These are phyloP conservation scores for Volucella inflata DNA, from an alignment of 2,888 invertebrate genomes.

Conservation along the genomic window DNA sequence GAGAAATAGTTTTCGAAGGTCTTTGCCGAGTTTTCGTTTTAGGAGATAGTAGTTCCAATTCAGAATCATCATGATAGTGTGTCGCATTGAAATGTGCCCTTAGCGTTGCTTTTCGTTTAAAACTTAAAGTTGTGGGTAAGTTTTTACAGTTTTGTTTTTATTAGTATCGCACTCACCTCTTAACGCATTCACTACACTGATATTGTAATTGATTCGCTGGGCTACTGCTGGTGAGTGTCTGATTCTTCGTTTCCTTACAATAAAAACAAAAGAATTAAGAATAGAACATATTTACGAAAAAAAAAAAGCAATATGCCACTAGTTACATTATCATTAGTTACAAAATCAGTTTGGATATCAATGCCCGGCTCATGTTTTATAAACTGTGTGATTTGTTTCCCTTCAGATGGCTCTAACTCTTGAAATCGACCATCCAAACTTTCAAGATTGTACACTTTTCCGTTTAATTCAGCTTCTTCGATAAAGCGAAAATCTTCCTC, in stretches of 20 bases:
- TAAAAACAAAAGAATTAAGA: neutral
- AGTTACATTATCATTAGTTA: constrained; percentile 5
- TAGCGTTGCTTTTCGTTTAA: constrained; percentile 51
- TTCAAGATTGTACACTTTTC: constrained; percentile 41
- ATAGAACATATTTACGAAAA: neutral
- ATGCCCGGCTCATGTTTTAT: constrained; percentile 60
- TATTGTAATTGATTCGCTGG: neutral
- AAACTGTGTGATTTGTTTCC: constrained; percentile 11
- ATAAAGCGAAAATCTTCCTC: constrained; percentile 56
- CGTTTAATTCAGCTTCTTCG: constrained; percentile 58
- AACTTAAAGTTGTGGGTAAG: constrained; percentile 19
- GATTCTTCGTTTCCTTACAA: neutral
- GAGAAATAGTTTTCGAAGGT: neutral
- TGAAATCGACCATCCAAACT: constrained; percentile 4
- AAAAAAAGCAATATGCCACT: neutral
- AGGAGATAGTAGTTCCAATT: neutral
- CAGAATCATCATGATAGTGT: constrained; percentile 12
- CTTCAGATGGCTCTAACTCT: neutral
- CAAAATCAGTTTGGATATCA: constrained; percentile 50
- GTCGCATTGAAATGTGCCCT: constrained; percentile 10
- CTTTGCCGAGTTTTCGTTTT: neutral
- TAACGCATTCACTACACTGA: constrained; percentile 37
- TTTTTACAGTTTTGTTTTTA: neutral
- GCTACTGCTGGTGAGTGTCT: neutral
- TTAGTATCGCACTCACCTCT: constrained; percentile 28